Conservation (phyloP, 1,140 invertebrate species). For the Theocolax elegans region DNA sequence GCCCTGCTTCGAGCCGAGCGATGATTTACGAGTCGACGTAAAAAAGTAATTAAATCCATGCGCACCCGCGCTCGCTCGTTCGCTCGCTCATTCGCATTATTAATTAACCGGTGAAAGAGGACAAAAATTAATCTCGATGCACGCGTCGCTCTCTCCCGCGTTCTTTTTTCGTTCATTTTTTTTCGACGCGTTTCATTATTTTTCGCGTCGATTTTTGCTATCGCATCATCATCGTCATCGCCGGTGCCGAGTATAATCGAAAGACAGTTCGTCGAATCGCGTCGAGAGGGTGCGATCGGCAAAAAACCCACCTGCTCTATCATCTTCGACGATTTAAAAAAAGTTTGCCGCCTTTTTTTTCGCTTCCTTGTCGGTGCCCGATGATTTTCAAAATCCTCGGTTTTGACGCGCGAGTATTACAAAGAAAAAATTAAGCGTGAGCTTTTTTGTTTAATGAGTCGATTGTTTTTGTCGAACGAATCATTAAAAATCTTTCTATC, state of each 20-base stretch:
- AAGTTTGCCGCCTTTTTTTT: not conserved
- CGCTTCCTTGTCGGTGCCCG: constrained; percentile 27
- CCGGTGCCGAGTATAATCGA: constrained; percentile 2
- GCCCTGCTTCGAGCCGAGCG: constrained; percentile 46
- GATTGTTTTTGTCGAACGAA: too few species aligned
- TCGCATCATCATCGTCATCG: constrained; percentile 11
- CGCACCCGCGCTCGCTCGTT: not conserved
- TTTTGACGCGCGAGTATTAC: too few species aligned
- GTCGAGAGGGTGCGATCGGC: not conserved
- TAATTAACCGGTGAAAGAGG: constrained; percentile 27
- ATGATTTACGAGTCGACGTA: constrained; percentile 63
- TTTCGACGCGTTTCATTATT: not conserved
- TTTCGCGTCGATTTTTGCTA: not conserved
- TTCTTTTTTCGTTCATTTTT: not conserved
- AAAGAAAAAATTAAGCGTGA: too few species aligned
- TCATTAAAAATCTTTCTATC: too few species aligned
- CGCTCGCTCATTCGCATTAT: not conserved
- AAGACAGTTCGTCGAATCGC: not conserved
- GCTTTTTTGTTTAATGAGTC: too few species aligned
- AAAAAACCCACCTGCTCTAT: constrained; percentile 33
- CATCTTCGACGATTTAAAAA: constrained; percentile 10
- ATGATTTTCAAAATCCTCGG: too few species aligned
- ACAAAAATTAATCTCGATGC: constrained; percentile 25
- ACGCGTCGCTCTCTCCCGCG: not conserved
- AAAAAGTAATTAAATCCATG: constrained; percentile 65